Evolutionary conservation across 2,113 vertebrate species (phyloP), one percentile per base, ranked within the genome.

Genomic region (Muntiacus reevesi): DNA sequence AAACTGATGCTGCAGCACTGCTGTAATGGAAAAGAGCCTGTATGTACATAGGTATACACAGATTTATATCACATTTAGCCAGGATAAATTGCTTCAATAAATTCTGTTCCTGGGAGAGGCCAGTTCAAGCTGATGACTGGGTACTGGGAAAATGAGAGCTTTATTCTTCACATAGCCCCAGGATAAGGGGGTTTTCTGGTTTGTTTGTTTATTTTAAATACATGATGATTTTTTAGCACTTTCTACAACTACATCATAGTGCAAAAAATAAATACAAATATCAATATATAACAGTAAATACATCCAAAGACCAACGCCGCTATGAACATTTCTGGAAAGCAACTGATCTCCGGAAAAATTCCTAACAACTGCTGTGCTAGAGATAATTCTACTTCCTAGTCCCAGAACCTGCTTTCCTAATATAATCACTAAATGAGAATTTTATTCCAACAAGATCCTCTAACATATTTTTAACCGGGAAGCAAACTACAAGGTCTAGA

Each of bases 51-150:
- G 92, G 9, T 87, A 96, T 62, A 97, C 98, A 97, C 95, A 98
- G 98, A 99, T 98, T 98, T 98, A 98, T 98, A 97, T 79, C 98
- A 59, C 98, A 93, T 98, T 98, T 98, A 98, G 98, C 54, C 92
- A 94, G 98, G 98, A 99, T 97, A 98, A 99, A 99, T 97, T 92
- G 98, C 98, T 97, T 95, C 99, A 98, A 98, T 99, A 98, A 99
- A 99, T 98, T 91, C 96, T 89, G 25, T 94, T 91, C 97, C 96
- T 89, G 86, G 97, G 98, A 98, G 98, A 97, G 89, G 95, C 97
- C 91, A 91, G 95, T 83, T 98, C 52, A 92, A 98, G 98, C 97
- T 98, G 98, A 98, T 96, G 98, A 97, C 30, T 98, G 98, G 98
- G 96, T 93, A 94, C 97, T 28, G 78, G 92, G 93, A 98, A 67